Percentiles rank a stretch among this genome's conserved stretches.
Evolutionary conservation across 2,797 vertebrate species (phyloP).

Genomic region (Pseudotriccus pelzelni): DNA sequence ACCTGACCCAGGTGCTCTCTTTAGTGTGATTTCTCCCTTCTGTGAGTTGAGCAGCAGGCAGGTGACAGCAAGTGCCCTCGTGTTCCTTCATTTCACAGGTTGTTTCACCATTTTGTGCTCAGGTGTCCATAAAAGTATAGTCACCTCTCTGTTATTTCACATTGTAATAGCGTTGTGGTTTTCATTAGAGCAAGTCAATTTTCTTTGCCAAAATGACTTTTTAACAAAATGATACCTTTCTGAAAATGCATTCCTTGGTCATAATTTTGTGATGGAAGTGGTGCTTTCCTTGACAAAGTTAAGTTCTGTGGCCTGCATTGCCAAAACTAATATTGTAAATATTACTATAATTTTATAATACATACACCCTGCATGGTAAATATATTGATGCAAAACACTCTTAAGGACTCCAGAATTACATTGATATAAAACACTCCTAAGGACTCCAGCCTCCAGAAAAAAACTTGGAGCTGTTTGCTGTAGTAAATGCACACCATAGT

Average conservation of each 20-base stretch:
- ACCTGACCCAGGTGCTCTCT: background rate
- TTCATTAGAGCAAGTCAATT: background rate
- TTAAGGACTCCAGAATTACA: background rate
- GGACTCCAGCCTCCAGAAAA: background rate
- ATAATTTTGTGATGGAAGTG: background rate
- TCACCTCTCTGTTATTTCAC: background rate
- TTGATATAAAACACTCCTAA: background rate
- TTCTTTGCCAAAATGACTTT: background rate
- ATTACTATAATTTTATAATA: background rate
- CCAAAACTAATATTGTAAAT: background rate
- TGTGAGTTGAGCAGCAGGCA: background rate
- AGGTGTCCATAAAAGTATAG: background rate
- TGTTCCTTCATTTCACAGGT: background rate
- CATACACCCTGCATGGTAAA: background rate
- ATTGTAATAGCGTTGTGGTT: background rate
- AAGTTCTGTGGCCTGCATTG: background rate
- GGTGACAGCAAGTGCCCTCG: background rate
- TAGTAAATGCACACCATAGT: background rate
- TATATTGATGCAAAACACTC: background rate
- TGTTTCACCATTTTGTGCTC: background rate
- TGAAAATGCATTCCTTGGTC: background rate
- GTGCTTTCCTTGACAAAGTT: background rate
- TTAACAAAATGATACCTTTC: background rate
- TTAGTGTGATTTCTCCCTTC: background rate
- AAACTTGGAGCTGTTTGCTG: background rate